Evolutionary conservation across 2,113 vertebrate species (phyloP).

Genomic region (Heterotilapia buettikoferi): DNA sequence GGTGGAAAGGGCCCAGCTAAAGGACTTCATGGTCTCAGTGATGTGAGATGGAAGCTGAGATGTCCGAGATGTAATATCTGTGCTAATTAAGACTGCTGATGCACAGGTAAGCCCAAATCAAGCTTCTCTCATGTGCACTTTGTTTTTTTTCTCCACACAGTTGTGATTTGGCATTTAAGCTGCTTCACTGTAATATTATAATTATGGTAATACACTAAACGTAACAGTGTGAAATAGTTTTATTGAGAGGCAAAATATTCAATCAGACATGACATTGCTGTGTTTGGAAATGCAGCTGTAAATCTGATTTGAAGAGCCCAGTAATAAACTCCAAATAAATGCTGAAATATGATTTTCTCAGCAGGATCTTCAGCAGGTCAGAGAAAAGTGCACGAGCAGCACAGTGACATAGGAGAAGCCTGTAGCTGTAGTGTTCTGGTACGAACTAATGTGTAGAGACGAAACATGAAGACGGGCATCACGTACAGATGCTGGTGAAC

Average conservation of each 20-base stretch:
- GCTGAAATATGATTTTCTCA: not conserved
- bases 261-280: not conserved
- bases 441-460: rapidly evolving
- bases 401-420: not conserved
- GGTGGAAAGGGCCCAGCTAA: not conserved
- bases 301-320: not conserved
- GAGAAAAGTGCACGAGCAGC: not conserved
- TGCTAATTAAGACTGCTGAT: not conserved
- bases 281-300: not conserved
- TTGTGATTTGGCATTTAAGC: not conserved
- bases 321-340: not conserved
- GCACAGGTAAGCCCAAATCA: not conserved
- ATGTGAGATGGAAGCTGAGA: not conserved
- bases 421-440: not conserved
- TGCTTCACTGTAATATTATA: not conserved
- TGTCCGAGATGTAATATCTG: not conserved
- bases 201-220: not conserved
- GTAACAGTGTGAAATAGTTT: not conserved
- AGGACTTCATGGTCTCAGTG: not conserved
- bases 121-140: not conserved
- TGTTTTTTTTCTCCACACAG: not conserved
- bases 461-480: not conserved
- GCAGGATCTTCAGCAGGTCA: not conserved
- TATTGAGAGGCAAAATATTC: not conserved
- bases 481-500: not conserved